Evolutionary conservation across 2,797 vertebrate species (phyloP).

Genomic region (Falco berigora): DNA sequence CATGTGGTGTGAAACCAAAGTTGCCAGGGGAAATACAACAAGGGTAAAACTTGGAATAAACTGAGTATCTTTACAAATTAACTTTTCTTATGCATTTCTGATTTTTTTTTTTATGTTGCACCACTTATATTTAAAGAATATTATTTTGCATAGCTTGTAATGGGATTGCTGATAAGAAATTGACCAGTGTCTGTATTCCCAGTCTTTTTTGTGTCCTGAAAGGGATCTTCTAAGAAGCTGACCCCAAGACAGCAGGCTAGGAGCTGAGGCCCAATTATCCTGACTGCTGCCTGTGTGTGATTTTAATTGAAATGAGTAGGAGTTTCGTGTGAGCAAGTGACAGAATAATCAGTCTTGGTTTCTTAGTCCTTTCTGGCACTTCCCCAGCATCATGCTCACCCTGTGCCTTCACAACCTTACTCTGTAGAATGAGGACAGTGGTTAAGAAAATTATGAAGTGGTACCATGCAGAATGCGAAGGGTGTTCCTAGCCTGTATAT

Average conservation of each 20-base stretch:
- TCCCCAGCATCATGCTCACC: neutral
- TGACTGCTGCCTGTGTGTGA: neutral
- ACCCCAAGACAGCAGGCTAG: neutral
- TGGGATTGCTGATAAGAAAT: neutral
- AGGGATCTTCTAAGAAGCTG: neutral
- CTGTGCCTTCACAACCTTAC: neutral
- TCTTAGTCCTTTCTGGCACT: neutral
- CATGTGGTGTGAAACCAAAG: slow-evolving; percentile 40
- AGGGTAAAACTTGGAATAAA: neutral
- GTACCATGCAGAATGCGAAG: neutral
- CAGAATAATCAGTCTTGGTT: slow-evolving; percentile 29
- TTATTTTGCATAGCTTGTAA: neutral
- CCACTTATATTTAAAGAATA: neutral
- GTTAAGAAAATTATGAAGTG: neutral
- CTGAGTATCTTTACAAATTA: neutral
- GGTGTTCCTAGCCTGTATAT: neutral
- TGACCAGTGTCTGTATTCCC: neutral
- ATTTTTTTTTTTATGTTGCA: neutral
- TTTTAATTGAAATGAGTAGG: slow-evolving; percentile 48
- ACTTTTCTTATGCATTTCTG: neutral
- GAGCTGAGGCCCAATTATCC: neutral
- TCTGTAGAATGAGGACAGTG: neutral
- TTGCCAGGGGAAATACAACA: neutral
- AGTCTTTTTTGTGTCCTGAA: neutral
- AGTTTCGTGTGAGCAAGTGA: neutral